Evolutionary conservation across 2,888 invertebrate species (phyloP), one percentile per base, ranked within the genome.

Genomic region (Cephus sareptanus): DNA sequence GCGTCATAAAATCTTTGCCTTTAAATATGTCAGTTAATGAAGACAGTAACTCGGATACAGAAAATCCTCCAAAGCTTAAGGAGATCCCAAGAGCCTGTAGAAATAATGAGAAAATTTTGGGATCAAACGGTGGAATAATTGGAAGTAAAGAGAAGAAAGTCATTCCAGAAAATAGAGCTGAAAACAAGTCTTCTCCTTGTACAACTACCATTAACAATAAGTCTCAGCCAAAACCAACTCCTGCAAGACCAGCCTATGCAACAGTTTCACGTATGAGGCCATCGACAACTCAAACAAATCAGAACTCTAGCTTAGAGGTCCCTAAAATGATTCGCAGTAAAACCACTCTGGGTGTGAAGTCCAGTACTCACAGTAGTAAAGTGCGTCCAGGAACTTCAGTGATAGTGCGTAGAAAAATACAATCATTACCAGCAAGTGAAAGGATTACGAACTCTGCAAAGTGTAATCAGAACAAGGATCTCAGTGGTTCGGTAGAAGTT

Each of bases 211-310:
- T 75, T 34, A 33, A 76, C 1, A 83, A 79, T 76, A 84, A 83
- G 76, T 70, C 78, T 11, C 69, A 78, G 23, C 74, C 77, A 9
- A 82, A 80, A 76, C 33, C 79, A 15, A 85, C 79, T 77, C 75
- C 85, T 35, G 80, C 84, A 23, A 88, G 89, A 76, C 90, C 91
- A 31, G 92, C 93, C 11, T 93, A 93, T 86, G 92, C 93, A 0
- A 91, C 92, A 1, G 92, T 93, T 68, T 92, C 93, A 1, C 90
- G 91, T 84, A 91, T 83, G 76, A 89, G 85, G 76, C 68, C 76
- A 34, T 75, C 82, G 13, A 77, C 80, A 68, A 83, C 70, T 77
- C 70, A 71, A 4, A 12, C 76, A 4, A 40, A 77, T 0, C 77
- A 73, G n/a, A 76, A 30, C 4, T 31, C 68, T 37, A 23, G 76